Conservation (phyloP, 1,140 invertebrate genomes). For the Augochlora pura region DNA sequence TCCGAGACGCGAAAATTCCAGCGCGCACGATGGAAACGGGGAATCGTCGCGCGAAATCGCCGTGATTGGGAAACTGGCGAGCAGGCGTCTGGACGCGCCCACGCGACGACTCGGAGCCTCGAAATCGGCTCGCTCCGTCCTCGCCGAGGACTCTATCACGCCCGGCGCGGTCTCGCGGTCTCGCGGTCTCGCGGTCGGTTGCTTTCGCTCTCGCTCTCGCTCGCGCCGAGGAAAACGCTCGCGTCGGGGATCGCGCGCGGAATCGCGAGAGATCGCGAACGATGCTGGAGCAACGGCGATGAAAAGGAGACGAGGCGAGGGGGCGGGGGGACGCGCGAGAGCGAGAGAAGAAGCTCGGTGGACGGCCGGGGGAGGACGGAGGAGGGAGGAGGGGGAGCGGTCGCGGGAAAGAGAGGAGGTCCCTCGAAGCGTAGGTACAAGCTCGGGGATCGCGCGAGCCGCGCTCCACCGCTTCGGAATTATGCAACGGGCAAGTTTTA, state of each 20-base stretch:
- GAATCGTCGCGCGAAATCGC: too few relatives aligned
- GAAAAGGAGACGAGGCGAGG: conserved; percentile 17
- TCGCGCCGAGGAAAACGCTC: background rate
- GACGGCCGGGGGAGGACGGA: too few relatives aligned
- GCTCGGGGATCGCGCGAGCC: conserved; percentile 8
- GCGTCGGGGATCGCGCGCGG: background rate
- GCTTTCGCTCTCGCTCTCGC: background rate
- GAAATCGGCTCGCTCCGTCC: conserved; percentile 25
- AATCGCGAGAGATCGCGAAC: background rate
- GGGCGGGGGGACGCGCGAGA: background rate
- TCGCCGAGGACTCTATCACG: conserved; percentile 27
- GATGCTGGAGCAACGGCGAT: conserved; percentile 7
- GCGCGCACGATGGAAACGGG: too few relatives aligned
- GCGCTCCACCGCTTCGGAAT: conserved; percentile 59
- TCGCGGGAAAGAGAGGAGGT: conserved; percentile 11
- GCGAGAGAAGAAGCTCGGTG: conserved; percentile 5
- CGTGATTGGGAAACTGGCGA: background rate
- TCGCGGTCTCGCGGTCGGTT: background rate
- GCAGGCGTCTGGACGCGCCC: background rate
- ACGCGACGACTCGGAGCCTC: conserved; percentile 19
- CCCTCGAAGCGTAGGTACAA: conserved; percentile 58
- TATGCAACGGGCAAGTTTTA: conserved; percentile 77
- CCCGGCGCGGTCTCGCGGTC: background rate
- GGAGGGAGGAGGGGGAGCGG: too few relatives aligned
- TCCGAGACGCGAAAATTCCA: too few relatives aligned